Base-by-base conservation (phyloP, 2,888 invertebrate species). In the Hirtodrosophila cameraria region DNA sequence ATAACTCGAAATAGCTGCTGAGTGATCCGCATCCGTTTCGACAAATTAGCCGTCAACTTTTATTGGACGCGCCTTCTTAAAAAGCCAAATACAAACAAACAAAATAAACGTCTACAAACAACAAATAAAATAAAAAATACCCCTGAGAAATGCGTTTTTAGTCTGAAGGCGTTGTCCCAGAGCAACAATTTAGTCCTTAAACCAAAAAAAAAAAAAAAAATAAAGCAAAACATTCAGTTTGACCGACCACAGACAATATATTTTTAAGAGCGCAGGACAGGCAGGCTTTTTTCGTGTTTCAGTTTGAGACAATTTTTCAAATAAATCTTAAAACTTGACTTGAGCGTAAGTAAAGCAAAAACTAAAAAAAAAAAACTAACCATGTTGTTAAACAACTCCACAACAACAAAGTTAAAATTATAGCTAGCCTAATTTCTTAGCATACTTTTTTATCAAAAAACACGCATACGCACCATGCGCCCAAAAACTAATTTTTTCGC, bases 381-480 rank as follows among this genome's bases (percentile, higher is more conserved):
- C n/a, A 52, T 50, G 55, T 50, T 46, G 50, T 75, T 61, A 67
- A 76, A 60, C 62, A 57, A 54, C 59, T 63, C 62, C 53, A 54
- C 59, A 55, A 50, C 12, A 46, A 46, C 45, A 50, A 42, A 63
- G 49, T 28, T 45, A 52, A 30, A 38, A 45, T 23, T 46, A 41
- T 39, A 15, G 6, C 25, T 39, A 38, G 33, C 2, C 28, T 20
- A 15, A 20, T 12, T 16, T 52, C 46, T 41, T 63, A 71, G 72
- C 58, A 61, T 58, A 23, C 8, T 70, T 23, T 48, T 39, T 48
- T 28, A 31, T 27, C 12, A 31, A 33, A 30, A 18, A 68, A 59
- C 80, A 82, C 82, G 82, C 68, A 85, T 83, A 67, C 80, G 83
- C 81, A 86, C 86, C 60, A 63, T 85, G 78, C 64, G 85, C 64